These are phyloP conservation scores for Blomia tropicalis DNA, from an alignment of 2,888 invertebrate genomes.

Conservation along the genomic window DNA sequence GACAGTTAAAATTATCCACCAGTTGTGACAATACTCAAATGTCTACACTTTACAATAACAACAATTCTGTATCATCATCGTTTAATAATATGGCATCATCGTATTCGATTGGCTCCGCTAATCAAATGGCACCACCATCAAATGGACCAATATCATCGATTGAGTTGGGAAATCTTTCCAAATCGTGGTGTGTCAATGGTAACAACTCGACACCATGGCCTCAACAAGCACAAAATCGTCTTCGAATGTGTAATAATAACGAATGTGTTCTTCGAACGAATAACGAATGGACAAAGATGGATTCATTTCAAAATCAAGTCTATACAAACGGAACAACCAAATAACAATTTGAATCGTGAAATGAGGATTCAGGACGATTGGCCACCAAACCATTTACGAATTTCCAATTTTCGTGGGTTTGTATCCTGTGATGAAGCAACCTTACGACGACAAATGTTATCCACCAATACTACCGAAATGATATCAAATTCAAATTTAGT, in stretches of 20 bases:
- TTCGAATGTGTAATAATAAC: too few relatives aligned
- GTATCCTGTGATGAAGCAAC: background rate
- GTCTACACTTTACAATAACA: background rate
- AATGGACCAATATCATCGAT: background rate
- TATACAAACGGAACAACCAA: background rate
- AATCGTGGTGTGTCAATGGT: conserved; percentile 12
- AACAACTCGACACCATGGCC: too few relatives aligned
- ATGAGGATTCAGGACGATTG: too few relatives aligned
- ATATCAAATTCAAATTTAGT: background rate
- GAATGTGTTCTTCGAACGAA: too few relatives aligned
- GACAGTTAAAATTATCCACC: background rate
- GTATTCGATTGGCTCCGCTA: background rate
- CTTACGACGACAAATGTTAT: background rate
- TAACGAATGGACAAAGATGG: too few relatives aligned
- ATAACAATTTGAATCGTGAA: background rate
- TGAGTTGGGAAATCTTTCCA: background rate
- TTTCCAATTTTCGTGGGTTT: background rate
- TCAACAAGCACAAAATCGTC: too few relatives aligned
- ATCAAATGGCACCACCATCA: background rate
- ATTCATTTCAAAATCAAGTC: too few relatives aligned
- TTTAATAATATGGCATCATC: background rate
- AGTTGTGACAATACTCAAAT: background rate
- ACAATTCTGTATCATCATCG: background rate
- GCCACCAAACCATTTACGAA: background rate
- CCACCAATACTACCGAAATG: background rate